phyloP scores from a whole-genome alignment of 2,113 vertebrate species.

The Phasianus colchicus region DNA sequence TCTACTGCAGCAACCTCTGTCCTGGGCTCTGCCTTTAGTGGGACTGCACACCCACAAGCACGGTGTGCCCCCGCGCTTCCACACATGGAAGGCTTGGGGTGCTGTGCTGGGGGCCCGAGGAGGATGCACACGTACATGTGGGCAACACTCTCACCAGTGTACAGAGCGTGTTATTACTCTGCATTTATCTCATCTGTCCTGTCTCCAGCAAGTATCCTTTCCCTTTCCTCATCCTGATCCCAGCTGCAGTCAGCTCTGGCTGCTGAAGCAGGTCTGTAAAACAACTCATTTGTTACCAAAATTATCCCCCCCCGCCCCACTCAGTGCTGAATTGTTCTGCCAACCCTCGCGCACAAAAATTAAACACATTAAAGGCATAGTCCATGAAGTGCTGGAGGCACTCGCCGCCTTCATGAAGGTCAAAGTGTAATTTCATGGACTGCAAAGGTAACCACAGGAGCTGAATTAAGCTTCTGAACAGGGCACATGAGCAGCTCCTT shows the following conservation, averaged over 20 bases:
- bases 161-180: neutral
- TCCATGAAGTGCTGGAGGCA: neutral
- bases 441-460: neutral
- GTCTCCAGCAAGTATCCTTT: neutral
- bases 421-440: neutral
- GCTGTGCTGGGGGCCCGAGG: neutral
- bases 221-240: neutral
- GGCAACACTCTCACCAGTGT: neutral
- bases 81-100: neutral
- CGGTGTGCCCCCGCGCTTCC: neutral
- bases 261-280: neutral
- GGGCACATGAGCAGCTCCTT: neutral
- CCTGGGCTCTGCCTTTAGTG: neutral
- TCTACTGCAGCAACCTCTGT: neutral
- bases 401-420: neutral
- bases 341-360: neutral
- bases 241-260: neutral
- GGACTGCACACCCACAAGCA: neutral
- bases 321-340: neutral
- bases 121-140: neutral
- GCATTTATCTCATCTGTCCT: neutral
- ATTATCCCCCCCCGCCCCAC: neutral
- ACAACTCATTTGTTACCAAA: slow-evolving; percentile 1
- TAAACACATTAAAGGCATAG: neutral
- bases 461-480: neutral